A percentile compares a stretch with the other conserved stretches of the same genome.
Conservation (phyloP, 2,888 invertebrate genomes). For the Stenchaetothrips biformis region DNA sequence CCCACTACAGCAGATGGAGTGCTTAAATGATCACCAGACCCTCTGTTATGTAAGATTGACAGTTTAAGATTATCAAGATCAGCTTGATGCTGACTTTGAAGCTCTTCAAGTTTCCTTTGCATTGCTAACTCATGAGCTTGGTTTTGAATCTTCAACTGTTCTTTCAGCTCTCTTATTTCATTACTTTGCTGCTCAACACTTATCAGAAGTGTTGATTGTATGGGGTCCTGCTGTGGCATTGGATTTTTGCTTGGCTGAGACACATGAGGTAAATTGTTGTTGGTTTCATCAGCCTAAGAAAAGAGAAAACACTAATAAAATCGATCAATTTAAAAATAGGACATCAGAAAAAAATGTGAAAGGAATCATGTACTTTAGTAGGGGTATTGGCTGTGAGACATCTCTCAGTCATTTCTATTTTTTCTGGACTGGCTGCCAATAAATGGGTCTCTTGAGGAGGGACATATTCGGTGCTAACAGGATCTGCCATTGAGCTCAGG, state of each 20-base stretch:
- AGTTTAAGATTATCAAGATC: not conserved
- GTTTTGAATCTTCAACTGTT: not conserved
- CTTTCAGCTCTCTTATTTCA: not conserved
- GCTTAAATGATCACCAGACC: not conserved
- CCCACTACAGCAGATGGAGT: no score
- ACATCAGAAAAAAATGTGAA: no score
- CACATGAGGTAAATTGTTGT: no score
- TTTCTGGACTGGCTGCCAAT: not conserved
- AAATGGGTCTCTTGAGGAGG: not conserved
- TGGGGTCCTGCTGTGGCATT: not conserved
- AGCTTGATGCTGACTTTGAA: conserved; percentile 5
- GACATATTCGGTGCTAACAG: not conserved
- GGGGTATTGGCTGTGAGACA: no score
- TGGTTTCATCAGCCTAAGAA: no score
- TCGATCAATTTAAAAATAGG: no score
- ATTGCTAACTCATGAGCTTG: not conserved
- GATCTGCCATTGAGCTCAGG: not conserved
- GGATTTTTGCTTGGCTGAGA: no score
- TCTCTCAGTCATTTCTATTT: not conserved
- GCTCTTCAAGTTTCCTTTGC: not conserved
- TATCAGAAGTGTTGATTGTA: not conserved
- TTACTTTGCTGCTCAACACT: not conserved
- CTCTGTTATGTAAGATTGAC: not conserved
- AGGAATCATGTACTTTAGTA: no score
- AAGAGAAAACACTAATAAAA: no score